phyloP scores from a whole-genome alignment of 1,140 invertebrate genomes.

The Tetramorium simillimum region DNA sequence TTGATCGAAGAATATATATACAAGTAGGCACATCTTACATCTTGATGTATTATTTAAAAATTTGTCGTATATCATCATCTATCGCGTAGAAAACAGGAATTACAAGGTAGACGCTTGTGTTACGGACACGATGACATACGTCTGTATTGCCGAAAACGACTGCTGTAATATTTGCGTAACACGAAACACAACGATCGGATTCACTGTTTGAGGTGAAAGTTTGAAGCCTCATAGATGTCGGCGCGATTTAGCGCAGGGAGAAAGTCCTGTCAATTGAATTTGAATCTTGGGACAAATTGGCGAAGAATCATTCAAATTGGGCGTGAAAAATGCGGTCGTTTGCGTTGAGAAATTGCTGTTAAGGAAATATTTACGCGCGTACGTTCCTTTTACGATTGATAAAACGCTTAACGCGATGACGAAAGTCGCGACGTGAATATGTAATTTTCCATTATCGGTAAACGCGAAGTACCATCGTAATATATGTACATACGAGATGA shows the following conservation, averaged over 20 bases:
- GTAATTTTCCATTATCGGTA: neutral
- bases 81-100: neutral
- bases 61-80: neutral
- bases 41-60: neutral
- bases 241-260: constrained; percentile 4
- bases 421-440: neutral
- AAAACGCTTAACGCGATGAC: neutral
- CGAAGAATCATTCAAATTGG: neutral
- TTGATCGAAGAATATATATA: neutral
- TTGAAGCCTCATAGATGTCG: neutral
- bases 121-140: neutral
- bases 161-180: constrained; percentile 26
- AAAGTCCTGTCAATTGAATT: constrained; percentile 38
- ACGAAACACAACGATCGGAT: neutral
- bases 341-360: neutral
- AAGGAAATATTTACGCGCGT: neutral
- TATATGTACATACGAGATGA: neutral
- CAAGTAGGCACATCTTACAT: neutral
- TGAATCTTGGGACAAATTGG: constrained; percentile 20
- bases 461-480: neutral
- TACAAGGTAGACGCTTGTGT: neutral
- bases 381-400: neutral
- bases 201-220: constrained; percentile 51
- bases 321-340: neutral
- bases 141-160: neutral